Conservation (phyloP, 1,140 invertebrate genomes). For the Drosophila grimshawi region DNA sequence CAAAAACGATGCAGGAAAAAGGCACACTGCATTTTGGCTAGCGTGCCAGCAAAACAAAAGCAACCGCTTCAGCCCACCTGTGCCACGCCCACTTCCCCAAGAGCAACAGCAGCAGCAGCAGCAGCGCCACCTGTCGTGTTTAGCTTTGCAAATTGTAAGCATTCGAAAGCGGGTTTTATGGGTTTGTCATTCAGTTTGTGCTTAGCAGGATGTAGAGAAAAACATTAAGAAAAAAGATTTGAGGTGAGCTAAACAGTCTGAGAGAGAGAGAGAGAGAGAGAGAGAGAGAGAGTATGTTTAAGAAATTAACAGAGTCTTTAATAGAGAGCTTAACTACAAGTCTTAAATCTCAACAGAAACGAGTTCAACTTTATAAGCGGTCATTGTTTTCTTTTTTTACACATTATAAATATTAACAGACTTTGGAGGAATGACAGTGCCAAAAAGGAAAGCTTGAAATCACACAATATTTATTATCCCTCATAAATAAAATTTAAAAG, state of each 20-base stretch:
- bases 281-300: too few relatives aligned
- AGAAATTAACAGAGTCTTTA: too few relatives aligned
- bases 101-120: not conserved
- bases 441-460: too few relatives aligned
- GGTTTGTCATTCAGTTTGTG: constrained; percentile 15
- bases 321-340: too few relatives aligned
- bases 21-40: constrained; percentile 22
- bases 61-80: constrained; percentile 3
- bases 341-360: too few relatives aligned
- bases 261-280: not conserved
- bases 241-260: not conserved
- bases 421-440: too few relatives aligned
- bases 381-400: too few relatives aligned
- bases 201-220: not conserved
- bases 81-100: constrained; percentile 25
- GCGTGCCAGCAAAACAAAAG: constrained; percentile 31
- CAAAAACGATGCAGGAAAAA: constrained; percentile 28
- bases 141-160: constrained; percentile 36
- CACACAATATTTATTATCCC: too few relatives aligned
- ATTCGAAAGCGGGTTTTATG: constrained; percentile 11
- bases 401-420: too few relatives aligned
- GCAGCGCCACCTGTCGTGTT: constrained; percentile 18
- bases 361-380: too few relatives aligned
- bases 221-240: too few relatives aligned
- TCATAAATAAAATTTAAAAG: not conserved